Base-by-base conservation (phyloP, 2,888 invertebrate genomes). In the Oligia latruncula region DNA sequence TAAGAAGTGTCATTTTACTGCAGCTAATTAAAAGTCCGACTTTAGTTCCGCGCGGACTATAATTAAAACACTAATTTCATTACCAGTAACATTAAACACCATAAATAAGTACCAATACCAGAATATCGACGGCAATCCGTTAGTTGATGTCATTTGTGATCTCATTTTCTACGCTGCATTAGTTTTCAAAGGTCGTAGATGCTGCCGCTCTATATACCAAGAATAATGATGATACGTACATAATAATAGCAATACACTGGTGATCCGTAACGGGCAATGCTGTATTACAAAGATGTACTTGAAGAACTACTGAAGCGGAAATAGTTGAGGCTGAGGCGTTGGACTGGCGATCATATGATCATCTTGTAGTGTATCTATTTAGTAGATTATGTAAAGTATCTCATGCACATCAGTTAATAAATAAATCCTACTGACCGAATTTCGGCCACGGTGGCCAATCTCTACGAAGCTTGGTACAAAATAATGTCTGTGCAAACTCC, bases 151-250 rank as follows among this genome's bases (percentile, higher is more conserved):
- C 77, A 88, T 74, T 71, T 35, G 66, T 89, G 85, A 89, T 83
- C 85, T 89, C 81, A 88, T 89, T 89, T 60, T 81, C 83, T 35
- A 87, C 77, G 82, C 82, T 87, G 85, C 85, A 78, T 85, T 88
- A 65, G 77, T 74, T 77, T 11, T 6, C 35, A 35, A 85, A 89
- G 89, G 87, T 81, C 82, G 71, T 9, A 73, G 20, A 58, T 13
- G 40, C 23, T 67, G 73, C 70, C 71, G 73, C 70, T 62, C 75
- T 71, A 29, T 75, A 71, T 65, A 76, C 49, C 52, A 20, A 40
- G 65, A 74, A 84, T 84, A 80, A 74, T 83, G 71, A 78, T 83
- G 74, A 81, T 46, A 49, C 43, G 80, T 23, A 49, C 58, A 71
- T 55, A 65, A 81, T 86, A 81, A 71, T 74, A 76, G 35, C 29